Base-by-base conservation (phyloP, 2,888 invertebrate genomes). In the Ceraclea dissimilis region DNA sequence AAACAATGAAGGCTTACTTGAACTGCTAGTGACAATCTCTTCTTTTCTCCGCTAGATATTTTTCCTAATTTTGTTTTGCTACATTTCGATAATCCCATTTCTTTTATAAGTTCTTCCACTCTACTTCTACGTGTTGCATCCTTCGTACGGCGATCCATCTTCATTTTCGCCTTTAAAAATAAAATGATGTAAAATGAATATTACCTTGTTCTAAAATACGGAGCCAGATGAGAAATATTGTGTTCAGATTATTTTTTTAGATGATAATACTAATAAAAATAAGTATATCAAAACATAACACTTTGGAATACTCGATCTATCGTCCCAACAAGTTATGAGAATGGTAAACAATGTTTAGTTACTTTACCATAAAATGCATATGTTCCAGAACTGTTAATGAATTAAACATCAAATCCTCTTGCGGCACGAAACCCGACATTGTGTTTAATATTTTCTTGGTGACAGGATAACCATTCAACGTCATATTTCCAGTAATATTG, bases 11-110 rank as follows among this genome's bases (percentile, higher is more conserved):
- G n/a, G n/a, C n/a, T n/a, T 46, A 87, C 88, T 80, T 93, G 93
- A 55, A 90, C 88, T 53, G 93, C 95, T 64, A 97, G 80, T 2
- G 93, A 84, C 0, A 95, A 79, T 62, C 91, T 79, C 68, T 92
- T 91, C 67, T 85, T 82, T 71, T 96, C 94, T 0, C 96, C 96
- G 1, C 95, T 94, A 1, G 93, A 93, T 43, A 95, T 77, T 13
- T 85, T 82, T 66, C 85, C 84, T 26, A 92, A 76, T 63, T 83
- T 79, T 0, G 90, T 89, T 64, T 85, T 74, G 0, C 78, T 79
- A 65, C 90, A 88, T 66, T 84, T 85, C 11, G 71, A 72, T 10
- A 96, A 76, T 0, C 91, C 89, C 21, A 95, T 78, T 57, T 87
- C 84, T 1, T 71, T 72, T 2, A 85, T 66, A 16, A 84, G 69